Percentiles rank a stretch among this genome's conserved stretches.
Evolutionary conservation across 1,140 invertebrate genomes (phyloP).

Genomic region (Heterodera carotae): DNA sequence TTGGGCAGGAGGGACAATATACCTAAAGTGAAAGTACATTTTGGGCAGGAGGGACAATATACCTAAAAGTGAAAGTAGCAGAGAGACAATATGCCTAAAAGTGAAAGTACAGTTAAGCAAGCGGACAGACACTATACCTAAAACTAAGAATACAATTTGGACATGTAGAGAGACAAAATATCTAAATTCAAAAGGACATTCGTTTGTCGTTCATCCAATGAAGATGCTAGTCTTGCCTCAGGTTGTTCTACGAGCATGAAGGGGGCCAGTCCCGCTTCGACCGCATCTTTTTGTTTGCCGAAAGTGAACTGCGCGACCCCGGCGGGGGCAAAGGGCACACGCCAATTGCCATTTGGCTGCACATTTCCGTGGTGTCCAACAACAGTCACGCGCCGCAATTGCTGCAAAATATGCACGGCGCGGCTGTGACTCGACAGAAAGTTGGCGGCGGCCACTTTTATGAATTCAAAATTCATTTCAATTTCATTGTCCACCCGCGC

Average conservation of each 20-base stretch:
- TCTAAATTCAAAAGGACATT: no score
- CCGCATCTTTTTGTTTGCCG: conserved; percentile 51
- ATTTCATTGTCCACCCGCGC: neutral
- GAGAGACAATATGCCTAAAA: neutral
- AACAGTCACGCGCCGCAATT: conserved; percentile 59
- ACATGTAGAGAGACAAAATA: conserved; percentile 13
- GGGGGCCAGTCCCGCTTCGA: conserved; percentile 54
- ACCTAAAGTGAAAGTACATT: no score
- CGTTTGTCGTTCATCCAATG: no score
- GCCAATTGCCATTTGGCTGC: conserved; percentile 58
- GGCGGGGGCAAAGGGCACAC: conserved; percentile 39
- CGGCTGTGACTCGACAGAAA: neutral
- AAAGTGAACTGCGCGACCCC: conserved; percentile 39
- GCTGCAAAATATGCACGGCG: conserved; percentile 29
- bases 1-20: no score
- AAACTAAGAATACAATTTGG: no score
- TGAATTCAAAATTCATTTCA: no score
- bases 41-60: no score
- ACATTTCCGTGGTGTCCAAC: conserved; percentile 50
- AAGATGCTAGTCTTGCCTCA: no score
- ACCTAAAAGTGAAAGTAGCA: conserved; percentile 2
- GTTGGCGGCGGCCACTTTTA: neutral
- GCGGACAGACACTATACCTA: no score
- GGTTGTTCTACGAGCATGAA: conserved; percentile 57
- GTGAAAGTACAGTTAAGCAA: conserved; percentile 20